Percentiles rank a stretch among this genome's conserved stretches.
These are phyloP conservation scores for Myotis vivesi DNA, from an alignment of 2,797 vertebrate genomes.

Conservation along the genomic window DNA sequence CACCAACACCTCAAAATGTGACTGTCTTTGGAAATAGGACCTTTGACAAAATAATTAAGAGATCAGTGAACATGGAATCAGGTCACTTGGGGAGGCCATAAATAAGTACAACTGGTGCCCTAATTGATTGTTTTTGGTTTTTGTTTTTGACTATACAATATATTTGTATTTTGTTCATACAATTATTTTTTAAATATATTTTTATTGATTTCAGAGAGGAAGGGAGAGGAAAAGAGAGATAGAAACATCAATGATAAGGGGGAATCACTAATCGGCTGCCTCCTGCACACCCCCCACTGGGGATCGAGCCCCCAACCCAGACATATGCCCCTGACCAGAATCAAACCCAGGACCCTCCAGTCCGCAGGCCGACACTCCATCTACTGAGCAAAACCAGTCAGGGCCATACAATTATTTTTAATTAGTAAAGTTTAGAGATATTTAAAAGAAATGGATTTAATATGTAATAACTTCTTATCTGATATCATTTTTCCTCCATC, in stretches of 20 bases:
- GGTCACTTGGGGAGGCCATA: background rate
- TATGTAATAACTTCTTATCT: background rate
- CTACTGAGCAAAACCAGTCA: too few relatives aligned
- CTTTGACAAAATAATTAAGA: background rate
- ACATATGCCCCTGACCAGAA: too few relatives aligned
- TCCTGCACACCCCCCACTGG: too few relatives aligned
- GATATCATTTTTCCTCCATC: background rate
- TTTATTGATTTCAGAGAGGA: too few relatives aligned
- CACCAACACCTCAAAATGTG: background rate
- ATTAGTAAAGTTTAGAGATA: background rate
- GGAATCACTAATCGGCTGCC: too few relatives aligned
- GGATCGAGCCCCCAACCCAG: too few relatives aligned
- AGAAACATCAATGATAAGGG: too few relatives aligned
- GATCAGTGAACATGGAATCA: background rate
- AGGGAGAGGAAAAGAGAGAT: too few relatives aligned
- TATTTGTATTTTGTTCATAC: background rate
- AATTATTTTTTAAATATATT: background rate
- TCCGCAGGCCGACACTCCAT: rapidly evolving
- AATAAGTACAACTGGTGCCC: background rate
- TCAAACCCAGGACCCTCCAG: too few relatives aligned
- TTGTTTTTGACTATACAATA: background rate
- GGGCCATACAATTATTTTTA: background rate
- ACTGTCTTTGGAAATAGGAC: background rate
- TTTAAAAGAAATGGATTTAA: background rate
- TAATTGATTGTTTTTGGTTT: background rate